Evolutionary conservation across 2,797 vertebrate species (phyloP).

Genomic region (Pseudochirops cupreus): DNA sequence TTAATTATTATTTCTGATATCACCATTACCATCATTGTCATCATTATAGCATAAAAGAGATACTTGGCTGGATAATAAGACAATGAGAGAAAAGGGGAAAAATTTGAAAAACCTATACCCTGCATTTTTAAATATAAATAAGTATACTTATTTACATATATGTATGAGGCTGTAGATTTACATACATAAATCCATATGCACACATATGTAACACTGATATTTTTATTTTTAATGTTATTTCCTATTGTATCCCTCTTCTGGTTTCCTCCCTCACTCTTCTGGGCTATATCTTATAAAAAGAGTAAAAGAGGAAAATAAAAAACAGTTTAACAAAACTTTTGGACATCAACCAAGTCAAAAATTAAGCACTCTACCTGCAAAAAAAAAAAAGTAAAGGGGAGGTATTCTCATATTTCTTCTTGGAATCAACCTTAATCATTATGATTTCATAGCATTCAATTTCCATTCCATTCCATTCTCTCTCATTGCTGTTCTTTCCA

Average conservation of each 20-base stretch:
- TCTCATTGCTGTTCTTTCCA: not conserved
- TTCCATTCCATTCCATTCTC: not conserved
- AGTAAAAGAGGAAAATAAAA: not conserved
- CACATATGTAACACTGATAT: not conserved
- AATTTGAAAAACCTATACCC: not conserved
- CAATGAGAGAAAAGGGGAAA: not conserved
- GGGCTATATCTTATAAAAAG: not conserved
- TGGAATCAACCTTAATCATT: not conserved
- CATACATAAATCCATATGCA: no score
- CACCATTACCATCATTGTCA: not conserved
- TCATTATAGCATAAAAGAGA: not conserved
- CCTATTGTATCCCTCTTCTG: not conserved
- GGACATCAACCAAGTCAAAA: not conserved
- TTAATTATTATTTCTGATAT: not conserved
- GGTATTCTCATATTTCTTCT: not conserved
- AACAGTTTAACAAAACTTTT: not conserved
- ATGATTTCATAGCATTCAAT: not conserved
- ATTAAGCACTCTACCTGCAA: not conserved
- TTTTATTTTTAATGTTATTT: not conserved
- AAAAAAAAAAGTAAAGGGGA: not conserved
- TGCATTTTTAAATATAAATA: not conserved
- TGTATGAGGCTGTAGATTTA: not conserved
- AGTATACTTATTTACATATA: no score
- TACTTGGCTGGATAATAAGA: not conserved
- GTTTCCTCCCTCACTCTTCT: not conserved